These are phyloP conservation scores for Nothura maculosa DNA, from an alignment of 2,797 vertebrate genomes.

Conservation along the genomic window DNA sequence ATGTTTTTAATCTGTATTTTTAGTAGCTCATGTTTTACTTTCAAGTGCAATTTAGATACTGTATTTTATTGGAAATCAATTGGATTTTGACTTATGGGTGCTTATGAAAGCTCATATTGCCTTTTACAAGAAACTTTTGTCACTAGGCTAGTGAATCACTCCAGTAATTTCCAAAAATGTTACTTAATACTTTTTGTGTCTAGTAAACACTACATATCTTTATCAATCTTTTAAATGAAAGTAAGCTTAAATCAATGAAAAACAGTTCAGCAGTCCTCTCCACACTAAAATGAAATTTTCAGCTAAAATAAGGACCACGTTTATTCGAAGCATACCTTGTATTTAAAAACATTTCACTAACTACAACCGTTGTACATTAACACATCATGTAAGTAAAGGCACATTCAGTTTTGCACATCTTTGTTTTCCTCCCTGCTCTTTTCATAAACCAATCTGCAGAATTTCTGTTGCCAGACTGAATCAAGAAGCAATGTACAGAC, in stretches of 20 bases:
- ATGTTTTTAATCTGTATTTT: not conserved
- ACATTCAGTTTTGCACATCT: not conserved
- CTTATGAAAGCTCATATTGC: not conserved
- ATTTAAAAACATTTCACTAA: not conserved
- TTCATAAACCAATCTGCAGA: not conserved
- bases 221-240: not conserved
- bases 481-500: accelerated
- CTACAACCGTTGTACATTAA: not conserved
- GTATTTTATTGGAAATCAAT: not conserved
- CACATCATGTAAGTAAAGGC: not conserved
- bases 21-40: not conserved
- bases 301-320: not conserved
- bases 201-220: not conserved
- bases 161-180: not conserved
- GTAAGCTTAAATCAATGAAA: not conserved
- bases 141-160: not conserved
- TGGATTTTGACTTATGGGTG: not conserved
- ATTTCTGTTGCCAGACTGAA: not conserved
- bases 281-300: not conserved
- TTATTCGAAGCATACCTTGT: not conserved
- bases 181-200: not conserved
- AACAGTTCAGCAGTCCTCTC: not conserved
- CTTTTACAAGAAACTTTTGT: not conserved
- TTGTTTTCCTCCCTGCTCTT: not conserved
- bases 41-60: not conserved